Conservation (phyloP, 2,797 vertebrate genomes). For the Halcyon leucocephala region DNA sequence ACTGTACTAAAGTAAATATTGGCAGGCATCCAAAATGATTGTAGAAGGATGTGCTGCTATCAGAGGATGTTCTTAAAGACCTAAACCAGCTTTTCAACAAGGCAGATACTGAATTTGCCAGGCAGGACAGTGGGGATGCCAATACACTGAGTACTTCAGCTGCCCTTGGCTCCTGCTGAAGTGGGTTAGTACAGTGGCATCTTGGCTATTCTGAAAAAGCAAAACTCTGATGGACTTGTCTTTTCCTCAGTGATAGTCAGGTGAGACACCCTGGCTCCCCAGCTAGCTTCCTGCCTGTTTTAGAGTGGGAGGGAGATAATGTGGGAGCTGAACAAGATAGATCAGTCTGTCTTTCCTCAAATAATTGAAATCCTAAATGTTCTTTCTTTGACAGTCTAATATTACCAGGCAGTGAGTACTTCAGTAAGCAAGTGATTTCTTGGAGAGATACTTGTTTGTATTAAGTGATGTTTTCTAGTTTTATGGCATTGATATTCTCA, state of each 20-base stretch:
- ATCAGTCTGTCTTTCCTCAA: not conserved
- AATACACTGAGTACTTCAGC: not conserved
- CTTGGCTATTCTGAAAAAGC: not conserved
- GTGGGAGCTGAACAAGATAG: not conserved
- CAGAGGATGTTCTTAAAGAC: not conserved
- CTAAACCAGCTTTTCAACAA: not conserved
- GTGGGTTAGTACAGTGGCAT: not conserved
- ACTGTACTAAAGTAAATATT: not conserved
- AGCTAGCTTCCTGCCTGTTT: not conserved
- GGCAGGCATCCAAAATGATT: not conserved
- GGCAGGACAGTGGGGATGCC: not conserved
- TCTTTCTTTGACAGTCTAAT: not conserved
- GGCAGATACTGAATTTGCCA: rapidly evolving
- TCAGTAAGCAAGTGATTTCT: rapidly evolving
- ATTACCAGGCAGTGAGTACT: not conserved
- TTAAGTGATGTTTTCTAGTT: not conserved
- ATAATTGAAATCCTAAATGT: not conserved
- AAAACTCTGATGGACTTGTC: rapidly evolving
- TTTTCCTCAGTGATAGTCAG: not conserved
- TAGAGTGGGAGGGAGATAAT: too few species aligned
- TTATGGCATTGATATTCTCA: not conserved
- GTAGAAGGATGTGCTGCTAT: not conserved
- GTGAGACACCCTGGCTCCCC: not conserved
- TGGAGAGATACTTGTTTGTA: not conserved
- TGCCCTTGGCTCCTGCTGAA: not conserved